These are phyloP conservation scores for Drosophila parvula DNA, from an alignment of 1,140 invertebrate genomes.

Conservation along the genomic window DNA sequence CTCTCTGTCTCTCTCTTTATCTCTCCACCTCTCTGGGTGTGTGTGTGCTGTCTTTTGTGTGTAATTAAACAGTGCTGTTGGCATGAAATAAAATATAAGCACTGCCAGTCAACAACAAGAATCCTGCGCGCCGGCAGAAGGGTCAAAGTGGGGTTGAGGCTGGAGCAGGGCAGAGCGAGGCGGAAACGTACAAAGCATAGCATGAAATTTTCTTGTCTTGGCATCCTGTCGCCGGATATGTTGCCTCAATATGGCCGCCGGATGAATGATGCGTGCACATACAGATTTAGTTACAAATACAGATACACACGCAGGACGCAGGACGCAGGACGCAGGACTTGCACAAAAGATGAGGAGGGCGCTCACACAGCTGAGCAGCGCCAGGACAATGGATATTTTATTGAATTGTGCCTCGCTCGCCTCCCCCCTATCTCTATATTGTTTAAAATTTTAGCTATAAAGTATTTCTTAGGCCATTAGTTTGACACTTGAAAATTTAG, in stretches of 20 bases:
- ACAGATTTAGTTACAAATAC: conserved; percentile 49
- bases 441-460: conserved; percentile 81
- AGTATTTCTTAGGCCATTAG: conserved; percentile 82
- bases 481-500: conserved; percentile 82
- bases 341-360: conserved; percentile 12
- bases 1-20: conserved; percentile 7
- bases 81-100: conserved; percentile 82
- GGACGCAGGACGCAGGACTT: conserved; percentile 13
- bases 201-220: conserved; percentile 82
- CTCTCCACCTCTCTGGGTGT: conserved; percentile 13
- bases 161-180: conserved; percentile 8
- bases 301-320: conserved; percentile 22
- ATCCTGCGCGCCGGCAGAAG: conserved; percentile 25
- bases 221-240: conserved; percentile 81
- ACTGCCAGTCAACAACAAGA: conserved; percentile 54
- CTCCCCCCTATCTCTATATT: conserved; percentile 49
- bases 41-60: conserved; percentile 77
- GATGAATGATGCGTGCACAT: conserved; percentile 76
- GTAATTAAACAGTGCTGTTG: conserved; percentile 82
- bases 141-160: conserved; percentile 6
- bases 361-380: conserved; percentile 56
- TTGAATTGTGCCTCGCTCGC: conserved; percentile 69
- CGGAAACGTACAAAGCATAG: conserved; percentile 81
- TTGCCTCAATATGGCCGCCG: conserved; percentile 81
- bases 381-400: conserved; percentile 74